Percentiles rank a stretch among this genome's conserved stretches.
These are phyloP conservation scores for Danionella dracula DNA, from an alignment of 2,797 vertebrate species.

Conservation along the genomic window DNA sequence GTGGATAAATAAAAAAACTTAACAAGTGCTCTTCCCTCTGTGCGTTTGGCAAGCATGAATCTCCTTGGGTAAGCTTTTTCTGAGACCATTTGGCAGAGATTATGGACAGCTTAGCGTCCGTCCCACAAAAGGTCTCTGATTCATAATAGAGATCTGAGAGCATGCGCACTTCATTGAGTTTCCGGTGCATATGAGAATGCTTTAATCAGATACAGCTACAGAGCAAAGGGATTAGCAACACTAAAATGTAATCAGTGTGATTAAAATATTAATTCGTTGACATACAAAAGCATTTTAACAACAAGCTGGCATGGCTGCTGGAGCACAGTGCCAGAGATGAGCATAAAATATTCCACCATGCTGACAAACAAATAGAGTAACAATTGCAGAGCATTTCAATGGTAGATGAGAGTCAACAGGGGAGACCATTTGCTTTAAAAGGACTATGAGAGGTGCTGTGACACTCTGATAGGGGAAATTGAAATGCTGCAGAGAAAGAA, in stretches of 20 bases:
- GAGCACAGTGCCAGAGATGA: background rate
- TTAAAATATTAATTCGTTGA: conserved; percentile 51
- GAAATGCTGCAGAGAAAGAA: conserved; percentile 19
- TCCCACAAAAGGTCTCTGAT: conserved; percentile 62
- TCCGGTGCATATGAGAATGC: conserved; percentile 51
- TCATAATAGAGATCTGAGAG: conserved; percentile 66
- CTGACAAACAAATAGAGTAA: conserved; percentile 39
- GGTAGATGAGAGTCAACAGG: conserved; percentile 58
- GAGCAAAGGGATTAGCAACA: conserved; percentile 51
- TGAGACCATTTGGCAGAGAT: conserved; percentile 68
- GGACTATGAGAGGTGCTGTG: conserved; percentile 22
- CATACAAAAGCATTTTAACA: conserved; percentile 30
- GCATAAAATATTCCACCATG: conserved; percentile 21
- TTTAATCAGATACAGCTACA: conserved; percentile 56
- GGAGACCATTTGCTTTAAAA: conserved; percentile 49
- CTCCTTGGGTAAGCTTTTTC: conserved; percentile 66
- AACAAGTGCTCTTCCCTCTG: conserved; percentile 48
- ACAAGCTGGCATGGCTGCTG: conserved; percentile 12
- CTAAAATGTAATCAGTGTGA: conserved; percentile 56
- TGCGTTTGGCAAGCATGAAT: conserved; percentile 59
- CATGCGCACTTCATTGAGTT: conserved; percentile 57
- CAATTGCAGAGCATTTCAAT: conserved; percentile 39
- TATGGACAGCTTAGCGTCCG: conserved; percentile 56
- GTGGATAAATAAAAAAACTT: conserved; percentile 53
- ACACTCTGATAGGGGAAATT: conserved; percentile 16